Evolutionary conservation across 2,113 vertebrate genomes (phyloP).

Genomic region (Tachycineta bicolor): DNA sequence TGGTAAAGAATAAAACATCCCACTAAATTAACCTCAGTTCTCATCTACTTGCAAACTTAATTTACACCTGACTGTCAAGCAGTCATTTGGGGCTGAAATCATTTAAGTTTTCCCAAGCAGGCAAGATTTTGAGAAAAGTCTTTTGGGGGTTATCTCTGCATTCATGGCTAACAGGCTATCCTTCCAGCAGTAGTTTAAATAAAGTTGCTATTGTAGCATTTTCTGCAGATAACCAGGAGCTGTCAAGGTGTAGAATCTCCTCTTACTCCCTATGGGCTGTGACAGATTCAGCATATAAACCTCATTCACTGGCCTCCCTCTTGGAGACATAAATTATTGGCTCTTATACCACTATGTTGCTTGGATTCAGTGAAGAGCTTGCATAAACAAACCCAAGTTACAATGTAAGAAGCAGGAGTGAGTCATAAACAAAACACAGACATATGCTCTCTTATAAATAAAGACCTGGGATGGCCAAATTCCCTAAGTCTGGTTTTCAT

Average conservation of each 20-base stretch:
- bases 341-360: slow-evolving; percentile 62
- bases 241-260: slow-evolving; percentile 28
- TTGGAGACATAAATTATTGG: slow-evolving; percentile 66
- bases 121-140: slow-evolving; percentile 23
- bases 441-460: slow-evolving; percentile 79
- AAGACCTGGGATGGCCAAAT: slow-evolving; percentile 70
- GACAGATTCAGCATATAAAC: slow-evolving; percentile 58
- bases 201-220: slow-evolving; percentile 18
- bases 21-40: slow-evolving; percentile 32
- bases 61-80: slow-evolving; percentile 42
- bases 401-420: slow-evolving; percentile 72
- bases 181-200: slow-evolving; percentile 12
- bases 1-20: slow-evolving; percentile 11
- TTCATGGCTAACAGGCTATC: slow-evolving; percentile 25
- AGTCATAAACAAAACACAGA: slow-evolving; percentile 81
- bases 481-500: slow-evolving; percentile 76
- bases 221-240: slow-evolving; percentile 43
- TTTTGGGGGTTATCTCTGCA: slow-evolving; percentile 29
- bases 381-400: slow-evolving; percentile 76
- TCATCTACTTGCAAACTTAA: slow-evolving; percentile 29
- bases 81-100: slow-evolving; percentile 20
- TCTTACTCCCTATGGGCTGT: slow-evolving; percentile 30
- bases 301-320: slow-evolving; percentile 55
- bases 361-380: slow-evolving; percentile 71
- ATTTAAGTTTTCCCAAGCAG: background rate